These are phyloP conservation scores for Agriopis marginaria DNA, from an alignment of 2,888 invertebrate genomes.

Conservation along the genomic window DNA sequence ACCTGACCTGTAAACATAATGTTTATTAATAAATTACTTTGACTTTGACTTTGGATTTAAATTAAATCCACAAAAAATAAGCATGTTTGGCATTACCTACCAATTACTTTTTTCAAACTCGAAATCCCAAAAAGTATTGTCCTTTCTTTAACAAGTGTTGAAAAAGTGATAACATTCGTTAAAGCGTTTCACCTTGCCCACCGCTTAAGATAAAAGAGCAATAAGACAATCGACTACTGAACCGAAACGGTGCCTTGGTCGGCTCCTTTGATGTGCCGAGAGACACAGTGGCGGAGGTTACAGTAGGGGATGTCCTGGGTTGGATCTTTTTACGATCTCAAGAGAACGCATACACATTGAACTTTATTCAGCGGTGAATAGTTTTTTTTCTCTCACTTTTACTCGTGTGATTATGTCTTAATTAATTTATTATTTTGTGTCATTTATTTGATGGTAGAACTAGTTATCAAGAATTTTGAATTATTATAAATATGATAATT, in stretches of 20 bases:
- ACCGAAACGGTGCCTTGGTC: constrained; percentile 57
- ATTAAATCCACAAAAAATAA: background rate
- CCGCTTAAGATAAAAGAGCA: constrained; percentile 74
- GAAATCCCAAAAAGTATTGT: constrained; percentile 10
- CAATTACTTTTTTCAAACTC: background rate
- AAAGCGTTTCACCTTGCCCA: constrained; percentile 47
- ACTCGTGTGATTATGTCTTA: too few species aligned
- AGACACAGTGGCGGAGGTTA: constrained; percentile 36
- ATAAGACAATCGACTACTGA: constrained; percentile 75
- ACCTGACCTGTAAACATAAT: too few species aligned
- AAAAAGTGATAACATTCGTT: constrained; percentile 43
- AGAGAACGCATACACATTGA: too few species aligned
- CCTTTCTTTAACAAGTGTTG: constrained; percentile 35
- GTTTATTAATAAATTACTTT: too few species aligned
- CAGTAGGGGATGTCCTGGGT: constrained; percentile 18
- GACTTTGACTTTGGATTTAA: too few species aligned
- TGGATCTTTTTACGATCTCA: background rate
- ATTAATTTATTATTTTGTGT: too few species aligned
- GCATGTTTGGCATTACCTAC: background rate
- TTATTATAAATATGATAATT: too few species aligned
- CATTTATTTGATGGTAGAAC: too few species aligned
- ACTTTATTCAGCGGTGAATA: too few species aligned
- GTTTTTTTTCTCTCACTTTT: too few species aligned
- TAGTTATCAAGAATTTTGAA: too few species aligned
- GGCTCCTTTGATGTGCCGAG: constrained; percentile 69